Base-by-base conservation (phyloP, 2,888 invertebrate species). In the Rhamnusium bicolor region DNA sequence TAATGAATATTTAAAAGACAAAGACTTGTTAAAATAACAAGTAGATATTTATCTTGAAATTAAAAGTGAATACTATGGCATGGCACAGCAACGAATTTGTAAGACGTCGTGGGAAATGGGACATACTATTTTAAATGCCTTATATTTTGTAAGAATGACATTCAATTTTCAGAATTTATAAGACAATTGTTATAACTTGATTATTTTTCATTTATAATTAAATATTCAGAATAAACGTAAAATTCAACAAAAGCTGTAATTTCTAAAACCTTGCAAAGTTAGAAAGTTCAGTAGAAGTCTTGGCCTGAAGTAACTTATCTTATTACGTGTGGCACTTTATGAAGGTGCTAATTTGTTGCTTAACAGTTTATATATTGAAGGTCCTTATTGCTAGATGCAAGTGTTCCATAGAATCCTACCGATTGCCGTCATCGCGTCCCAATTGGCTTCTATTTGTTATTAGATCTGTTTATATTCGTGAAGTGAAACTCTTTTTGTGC, bases 91-190 rank as follows among this genome's bases (percentile, higher is more conserved):
- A 67, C 51, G 40, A 75, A 75, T 72, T 72, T 70, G 72, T 75
- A 75, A 72, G 67, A 71, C 60, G 72, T 63, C 79, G 80, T 80
- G 81, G 40, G 80, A 80, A 81, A 78, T 72, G 24, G 75, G 65
- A 71, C 75, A 56, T 65, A 72, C 70, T 75, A 72, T 75, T 58
- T 79, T 53, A 76, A 69, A 77, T 78, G 76, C 73, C 79, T 69
- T 78, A 79, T 76, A 79, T 82, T 82, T 80, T 80, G 82, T 75
- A 82, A 82, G 77, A 74, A 76, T 74, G 68, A 58, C 67, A 74
- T 71, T 69, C 58, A 68, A 62, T 71, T 61, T 63, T 51, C 63
- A 68, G 71, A 56, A 72, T 65, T 74, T 58, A 56, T 47, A 54
- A 69, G 66, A 71, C 62, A 62, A 46, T 62, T 47, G 32, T 62